Conservation (phyloP, 2,888 invertebrate genomes). For the Cantharis rufa region DNA sequence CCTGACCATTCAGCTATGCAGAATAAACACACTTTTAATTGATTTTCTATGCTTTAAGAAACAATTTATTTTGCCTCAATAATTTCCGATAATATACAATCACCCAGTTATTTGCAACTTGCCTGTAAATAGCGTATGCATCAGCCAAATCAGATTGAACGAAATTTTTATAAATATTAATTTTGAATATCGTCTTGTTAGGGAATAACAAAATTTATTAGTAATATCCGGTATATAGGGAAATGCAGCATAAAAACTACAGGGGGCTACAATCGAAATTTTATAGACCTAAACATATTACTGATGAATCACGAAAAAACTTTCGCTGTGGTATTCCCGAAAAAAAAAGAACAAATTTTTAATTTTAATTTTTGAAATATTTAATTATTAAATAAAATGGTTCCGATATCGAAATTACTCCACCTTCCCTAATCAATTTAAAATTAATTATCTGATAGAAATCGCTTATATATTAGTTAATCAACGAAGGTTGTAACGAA, state of each 20-base stretch:
- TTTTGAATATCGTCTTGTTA: neutral
- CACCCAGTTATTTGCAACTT: neutral
- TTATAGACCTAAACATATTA: neutral
- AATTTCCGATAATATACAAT: slow-evolving; percentile 12
- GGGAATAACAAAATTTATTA: neutral
- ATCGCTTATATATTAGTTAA: no score
- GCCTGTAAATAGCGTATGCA: neutral
- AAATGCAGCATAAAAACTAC: neutral
- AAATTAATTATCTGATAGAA: no score
- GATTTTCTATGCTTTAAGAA: slow-evolving; percentile 33
- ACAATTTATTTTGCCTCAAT: slow-evolving; percentile 29
- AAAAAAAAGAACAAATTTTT: no score
- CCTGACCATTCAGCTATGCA: slow-evolving; percentile 35
- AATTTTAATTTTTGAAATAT: no score
- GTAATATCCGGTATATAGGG: neutral
- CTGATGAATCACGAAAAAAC: neutral
- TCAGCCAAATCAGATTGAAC: no score
- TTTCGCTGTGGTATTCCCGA: no score
- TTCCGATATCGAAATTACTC: no score
- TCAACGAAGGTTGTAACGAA: no score
- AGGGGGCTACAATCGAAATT: neutral
- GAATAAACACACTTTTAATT: slow-evolving; percentile 37
- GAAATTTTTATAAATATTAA: no score
- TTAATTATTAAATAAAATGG: no score
- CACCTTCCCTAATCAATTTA: no score